Conservation (phyloP, 2,113 vertebrate genomes). For the Planiliza haematocheilus region DNA sequence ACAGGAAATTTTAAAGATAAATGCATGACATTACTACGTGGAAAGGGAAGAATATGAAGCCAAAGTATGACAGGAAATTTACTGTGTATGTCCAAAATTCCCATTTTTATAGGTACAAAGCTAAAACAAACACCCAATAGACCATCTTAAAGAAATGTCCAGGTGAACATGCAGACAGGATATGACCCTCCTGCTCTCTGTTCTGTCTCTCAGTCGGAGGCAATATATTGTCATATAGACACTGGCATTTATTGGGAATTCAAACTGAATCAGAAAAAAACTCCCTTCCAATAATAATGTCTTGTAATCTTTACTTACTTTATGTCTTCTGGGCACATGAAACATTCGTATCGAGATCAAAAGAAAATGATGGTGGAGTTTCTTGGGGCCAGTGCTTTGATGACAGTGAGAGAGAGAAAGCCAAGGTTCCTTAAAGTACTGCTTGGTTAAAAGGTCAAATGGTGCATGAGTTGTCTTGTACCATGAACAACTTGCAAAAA, state of each 20-base stretch:
- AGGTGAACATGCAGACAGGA: slow-evolving; percentile 59
- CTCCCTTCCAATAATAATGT: slow-evolving; percentile 13
- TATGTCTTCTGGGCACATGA: neutral
- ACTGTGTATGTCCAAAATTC: slow-evolving; percentile 25
- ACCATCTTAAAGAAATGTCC: slow-evolving; percentile 36
- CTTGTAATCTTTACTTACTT: slow-evolving; percentile 19
- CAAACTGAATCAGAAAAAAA: neutral
- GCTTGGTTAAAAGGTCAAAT: neutral
- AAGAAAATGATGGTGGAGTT: neutral
- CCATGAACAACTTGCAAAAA: neutral
- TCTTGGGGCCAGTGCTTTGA: neutral
- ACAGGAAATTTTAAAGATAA: slow-evolving; percentile 37
- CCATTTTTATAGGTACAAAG: neutral
- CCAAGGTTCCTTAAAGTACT: neutral
- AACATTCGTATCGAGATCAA: neutral
- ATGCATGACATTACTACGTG: slow-evolving; percentile 40
- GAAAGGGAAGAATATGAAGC: slow-evolving; percentile 4
- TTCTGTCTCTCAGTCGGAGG: neutral
- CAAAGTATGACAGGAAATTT: slow-evolving; percentile 46
- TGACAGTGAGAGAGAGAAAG: neutral
- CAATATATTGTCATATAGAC: neutral
- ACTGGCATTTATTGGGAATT: neutral
- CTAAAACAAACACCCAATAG: slow-evolving; percentile 48
- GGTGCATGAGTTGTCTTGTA: neutral
- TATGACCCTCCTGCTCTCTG: slow-evolving; percentile 19